phyloP scores from a whole-genome alignment of 2,888 invertebrate species.

The Minunthozetes semirufus region DNA sequence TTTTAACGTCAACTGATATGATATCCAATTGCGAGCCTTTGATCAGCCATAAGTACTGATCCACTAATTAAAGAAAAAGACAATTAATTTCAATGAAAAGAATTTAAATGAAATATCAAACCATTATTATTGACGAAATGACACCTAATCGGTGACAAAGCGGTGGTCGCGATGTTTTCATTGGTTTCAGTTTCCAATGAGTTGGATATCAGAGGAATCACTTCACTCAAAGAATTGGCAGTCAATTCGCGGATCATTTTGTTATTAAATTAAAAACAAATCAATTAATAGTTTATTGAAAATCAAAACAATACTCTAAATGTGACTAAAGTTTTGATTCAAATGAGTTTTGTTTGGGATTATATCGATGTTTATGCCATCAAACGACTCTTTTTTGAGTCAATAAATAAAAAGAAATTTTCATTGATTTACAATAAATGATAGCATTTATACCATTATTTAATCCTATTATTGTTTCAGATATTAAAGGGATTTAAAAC shows the following conservation, averaged over 20 bases:
- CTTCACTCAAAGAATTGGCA: not conserved
- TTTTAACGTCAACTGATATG: not conserved
- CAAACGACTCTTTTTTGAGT: too few species aligned
- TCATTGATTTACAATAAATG: too few species aligned
- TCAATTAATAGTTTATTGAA: too few species aligned
- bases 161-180: not conserved
- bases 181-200: not conserved
- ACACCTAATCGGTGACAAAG: not conserved
- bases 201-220: slow-evolving; percentile 7
- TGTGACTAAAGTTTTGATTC: too few species aligned
- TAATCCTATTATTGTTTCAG: too few species aligned
- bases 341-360: too few species aligned
- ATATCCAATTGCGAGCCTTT: slow-evolving; percentile 9
- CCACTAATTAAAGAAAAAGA: not conserved
- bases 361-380: too few species aligned
- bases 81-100: not conserved
- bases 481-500: too few species aligned
- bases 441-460: too few species aligned
- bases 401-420: too few species aligned
- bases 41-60: slow-evolving; percentile 9
- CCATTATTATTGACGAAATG: not conserved
- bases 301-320: too few species aligned
- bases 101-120: not conserved
- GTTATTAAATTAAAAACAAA: too few species aligned
- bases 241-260: not conserved